These are phyloP conservation scores for Acanthacorydalis orientalis DNA, from an alignment of 2,888 invertebrate species.

Conservation along the genomic window DNA sequence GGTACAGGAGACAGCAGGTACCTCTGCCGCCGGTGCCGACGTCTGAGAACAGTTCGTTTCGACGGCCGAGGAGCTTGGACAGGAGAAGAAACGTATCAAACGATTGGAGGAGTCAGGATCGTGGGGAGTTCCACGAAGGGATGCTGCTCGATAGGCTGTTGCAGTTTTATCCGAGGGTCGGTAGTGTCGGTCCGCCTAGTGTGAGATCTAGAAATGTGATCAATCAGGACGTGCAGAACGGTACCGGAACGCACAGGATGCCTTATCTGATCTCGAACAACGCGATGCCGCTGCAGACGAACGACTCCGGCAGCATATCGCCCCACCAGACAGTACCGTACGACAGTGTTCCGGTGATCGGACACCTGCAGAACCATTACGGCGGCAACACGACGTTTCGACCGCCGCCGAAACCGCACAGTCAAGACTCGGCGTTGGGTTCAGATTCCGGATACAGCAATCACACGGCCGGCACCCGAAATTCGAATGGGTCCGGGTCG, in stretches of 20 bases:
- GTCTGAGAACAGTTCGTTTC: conserved; percentile 16
- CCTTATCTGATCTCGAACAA: conserved; percentile 16
- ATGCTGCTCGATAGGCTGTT: conserved; percentile 56
- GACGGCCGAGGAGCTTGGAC: conserved; percentile 25
- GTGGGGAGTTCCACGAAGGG: conserved; percentile 66
- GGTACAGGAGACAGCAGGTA: conserved; percentile 41
- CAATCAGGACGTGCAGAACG: conserved; percentile 1
- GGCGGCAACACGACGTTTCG: conserved; percentile 36
- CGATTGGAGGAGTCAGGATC: conserved; percentile 30
- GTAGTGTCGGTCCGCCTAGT: conserved; percentile 38
- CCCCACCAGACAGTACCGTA: conserved; percentile 30
- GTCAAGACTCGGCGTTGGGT: conserved; percentile 62
- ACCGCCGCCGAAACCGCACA: conserved; percentile 44
- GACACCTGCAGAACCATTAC: conserved; percentile 24
- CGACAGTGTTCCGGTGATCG: conserved; percentile 51
- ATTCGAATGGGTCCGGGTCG: conserved; percentile 18
- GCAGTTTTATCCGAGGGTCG: conserved; percentile 54
- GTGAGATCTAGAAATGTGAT: conserved; percentile 6
- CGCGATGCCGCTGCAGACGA: conserved; percentile 20
- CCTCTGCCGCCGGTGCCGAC: conserved; percentile 39
- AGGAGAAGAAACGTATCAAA: conserved; percentile 23
- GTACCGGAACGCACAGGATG: conserved; percentile 20
- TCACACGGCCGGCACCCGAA: conserved; percentile 45
- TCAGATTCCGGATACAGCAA: conserved; percentile 79
- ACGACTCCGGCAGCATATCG: conserved; percentile 23